Conservation (phyloP, 2,888 invertebrate genomes). For the Antitype chi region DNA sequence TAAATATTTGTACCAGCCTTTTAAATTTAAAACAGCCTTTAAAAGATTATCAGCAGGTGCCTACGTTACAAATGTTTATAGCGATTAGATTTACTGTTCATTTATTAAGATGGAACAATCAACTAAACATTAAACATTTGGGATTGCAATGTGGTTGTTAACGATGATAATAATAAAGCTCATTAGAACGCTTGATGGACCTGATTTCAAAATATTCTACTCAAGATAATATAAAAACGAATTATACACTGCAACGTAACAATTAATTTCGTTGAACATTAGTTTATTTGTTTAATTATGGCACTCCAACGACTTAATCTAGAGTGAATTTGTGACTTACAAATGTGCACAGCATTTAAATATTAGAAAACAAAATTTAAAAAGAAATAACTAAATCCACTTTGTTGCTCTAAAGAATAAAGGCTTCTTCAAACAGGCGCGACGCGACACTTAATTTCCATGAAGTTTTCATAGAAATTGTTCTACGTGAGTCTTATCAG, state of each 20-base stretch:
- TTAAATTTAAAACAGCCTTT: neutral
- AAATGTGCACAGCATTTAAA: no score
- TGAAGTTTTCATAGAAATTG: no score
- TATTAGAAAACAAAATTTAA: no score
- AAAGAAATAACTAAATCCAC: no score
- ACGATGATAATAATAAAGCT: slow-evolving; percentile 9
- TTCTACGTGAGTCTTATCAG: no score
- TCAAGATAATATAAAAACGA: neutral
- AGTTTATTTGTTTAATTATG: no score
- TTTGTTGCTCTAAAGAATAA: no score
- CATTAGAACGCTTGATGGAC: neutral
- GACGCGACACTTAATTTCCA: no score
- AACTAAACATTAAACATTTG: neutral
- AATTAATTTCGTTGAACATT: neutral
- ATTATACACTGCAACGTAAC: slow-evolving; percentile 8
- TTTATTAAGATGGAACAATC: neutral
- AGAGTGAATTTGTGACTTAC: no score
- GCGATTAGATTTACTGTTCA: neutral
- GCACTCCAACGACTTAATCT: no score
- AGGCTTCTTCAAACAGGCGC: no score
- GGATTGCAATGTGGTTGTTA: slow-evolving; percentile 1
- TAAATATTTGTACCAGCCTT: neutral
- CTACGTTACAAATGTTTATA: neutral
- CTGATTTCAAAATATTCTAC: neutral
- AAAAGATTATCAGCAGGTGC: neutral